Conservation (phyloP, 2,797 vertebrate genomes). For the Onychomys leucogaster region DNA sequence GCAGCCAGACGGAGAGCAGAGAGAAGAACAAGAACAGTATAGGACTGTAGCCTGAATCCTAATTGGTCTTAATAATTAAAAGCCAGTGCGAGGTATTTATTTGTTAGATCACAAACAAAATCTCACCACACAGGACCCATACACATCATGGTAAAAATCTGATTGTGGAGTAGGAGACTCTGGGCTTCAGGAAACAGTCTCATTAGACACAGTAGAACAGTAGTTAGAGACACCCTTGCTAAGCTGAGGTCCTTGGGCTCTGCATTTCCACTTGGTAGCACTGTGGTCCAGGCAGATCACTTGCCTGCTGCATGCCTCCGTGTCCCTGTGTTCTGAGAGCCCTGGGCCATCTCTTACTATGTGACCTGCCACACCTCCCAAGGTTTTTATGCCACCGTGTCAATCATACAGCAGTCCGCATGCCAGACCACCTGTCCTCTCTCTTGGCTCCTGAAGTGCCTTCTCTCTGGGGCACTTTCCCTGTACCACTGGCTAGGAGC, state of each 20-base stretch:
- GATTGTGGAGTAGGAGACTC: not conserved
- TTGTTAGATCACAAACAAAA: no score
- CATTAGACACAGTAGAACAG: rapidly evolving
- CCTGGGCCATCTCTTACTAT: not conserved
- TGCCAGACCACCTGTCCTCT: no score
- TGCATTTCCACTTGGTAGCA: not conserved
- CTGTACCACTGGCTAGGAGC: rapidly evolving
- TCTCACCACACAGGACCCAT: not conserved
- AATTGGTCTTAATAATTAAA: no score
- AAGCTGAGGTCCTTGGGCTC: not conserved
- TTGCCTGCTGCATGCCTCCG: rapidly evolving
- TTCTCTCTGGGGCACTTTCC: not conserved
- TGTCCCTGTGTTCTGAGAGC: not conserved
- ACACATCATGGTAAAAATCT: not conserved
- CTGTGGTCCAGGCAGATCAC: no score
- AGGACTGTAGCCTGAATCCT: no score
- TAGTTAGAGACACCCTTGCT: not conserved
- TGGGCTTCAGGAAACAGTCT: not conserved
- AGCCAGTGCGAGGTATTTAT: no score
- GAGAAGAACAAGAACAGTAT: not conserved
- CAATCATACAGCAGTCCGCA: not conserved
- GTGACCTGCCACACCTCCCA: not conserved
- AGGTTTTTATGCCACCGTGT: not conserved
- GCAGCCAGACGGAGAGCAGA: not conserved
- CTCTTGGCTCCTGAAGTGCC: not conserved